These are phyloP conservation scores for Cephalopterus ornatus DNA, from an alignment of 2,113 vertebrate genomes.

Conservation along the genomic window DNA sequence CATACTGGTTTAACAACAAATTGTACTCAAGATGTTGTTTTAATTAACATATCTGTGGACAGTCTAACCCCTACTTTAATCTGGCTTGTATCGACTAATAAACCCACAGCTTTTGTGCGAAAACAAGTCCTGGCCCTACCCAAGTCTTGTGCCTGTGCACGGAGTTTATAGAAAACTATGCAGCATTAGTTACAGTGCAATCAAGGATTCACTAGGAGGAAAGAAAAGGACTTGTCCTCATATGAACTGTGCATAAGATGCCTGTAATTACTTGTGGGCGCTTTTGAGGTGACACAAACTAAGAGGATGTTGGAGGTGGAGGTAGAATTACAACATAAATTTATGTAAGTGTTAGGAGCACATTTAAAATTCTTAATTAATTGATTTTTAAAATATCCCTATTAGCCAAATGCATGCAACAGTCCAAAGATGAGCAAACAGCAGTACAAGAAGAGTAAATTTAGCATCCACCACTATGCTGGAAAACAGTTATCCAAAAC, in stretches of 20 bases:
- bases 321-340: background rate
- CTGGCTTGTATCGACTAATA: constrained; percentile 2
- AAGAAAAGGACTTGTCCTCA: constrained; percentile 35
- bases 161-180: constrained; percentile 29
- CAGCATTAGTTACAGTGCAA: constrained; percentile 15
- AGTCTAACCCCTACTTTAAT: background rate
- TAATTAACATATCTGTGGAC: background rate
- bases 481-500: background rate
- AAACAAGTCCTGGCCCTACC: background rate
- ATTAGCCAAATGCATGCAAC: background rate
- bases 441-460: background rate
- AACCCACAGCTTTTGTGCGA: background rate
- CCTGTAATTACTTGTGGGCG: background rate
- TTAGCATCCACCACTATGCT: background rate
- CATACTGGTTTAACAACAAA: background rate
- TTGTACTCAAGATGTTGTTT: background rate
- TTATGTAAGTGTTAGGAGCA: background rate
- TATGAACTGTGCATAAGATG: constrained; percentile 32
- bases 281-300: background rate
- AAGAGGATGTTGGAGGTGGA: background rate
- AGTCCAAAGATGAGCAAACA: background rate
- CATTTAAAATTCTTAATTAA: background rate
- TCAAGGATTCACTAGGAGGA: constrained; percentile 3
- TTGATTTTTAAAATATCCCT: background rate
- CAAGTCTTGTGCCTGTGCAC: background rate